Conservation (phyloP, 2,113 vertebrate species). For the Ondatra zibethicus region DNA sequence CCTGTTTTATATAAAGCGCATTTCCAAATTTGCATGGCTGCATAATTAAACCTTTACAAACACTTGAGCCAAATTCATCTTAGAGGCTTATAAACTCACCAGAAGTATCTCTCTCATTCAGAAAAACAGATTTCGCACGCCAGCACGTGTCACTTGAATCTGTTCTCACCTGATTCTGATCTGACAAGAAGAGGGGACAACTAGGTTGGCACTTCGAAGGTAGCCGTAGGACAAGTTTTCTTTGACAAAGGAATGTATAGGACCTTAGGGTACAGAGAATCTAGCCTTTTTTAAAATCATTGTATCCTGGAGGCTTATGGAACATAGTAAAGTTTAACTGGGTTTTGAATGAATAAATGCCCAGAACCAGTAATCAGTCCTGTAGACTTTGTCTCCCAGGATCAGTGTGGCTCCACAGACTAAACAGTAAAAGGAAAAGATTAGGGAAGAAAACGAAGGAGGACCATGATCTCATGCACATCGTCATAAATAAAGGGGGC, state of each 20-base stretch:
- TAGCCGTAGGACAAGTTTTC: not conserved
- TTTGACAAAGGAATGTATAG: not conserved
- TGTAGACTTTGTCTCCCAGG: not conserved
- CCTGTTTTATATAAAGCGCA: constrained; percentile 63
- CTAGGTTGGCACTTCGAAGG: not conserved
- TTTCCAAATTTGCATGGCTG: constrained; percentile 61
- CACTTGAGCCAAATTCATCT: constrained; percentile 69
- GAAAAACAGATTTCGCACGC: constrained; percentile 6
- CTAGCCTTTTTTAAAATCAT: not conserved
- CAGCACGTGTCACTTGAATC: not conserved
- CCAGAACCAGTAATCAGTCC: not conserved
- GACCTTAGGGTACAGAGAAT: not conserved
- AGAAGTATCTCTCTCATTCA: constrained; percentile 60
- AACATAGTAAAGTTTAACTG: not conserved
- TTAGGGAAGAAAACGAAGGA: constrained; percentile 41
- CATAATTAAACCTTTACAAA: constrained; percentile 73
- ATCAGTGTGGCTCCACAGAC: not conserved
- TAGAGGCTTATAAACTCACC: constrained; percentile 60
- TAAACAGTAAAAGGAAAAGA: constrained; percentile 52
- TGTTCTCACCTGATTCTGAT: not conserved
- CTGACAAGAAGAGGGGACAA: not conserved
- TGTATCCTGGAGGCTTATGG: not conserved
- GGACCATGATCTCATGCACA: constrained; percentile 62
- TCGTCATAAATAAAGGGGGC: constrained; percentile 67
- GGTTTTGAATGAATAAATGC: not conserved